Evolutionary conservation across 2,797 vertebrate genomes (phyloP).

Genomic region (Rhynchotus rufescens): DNA sequence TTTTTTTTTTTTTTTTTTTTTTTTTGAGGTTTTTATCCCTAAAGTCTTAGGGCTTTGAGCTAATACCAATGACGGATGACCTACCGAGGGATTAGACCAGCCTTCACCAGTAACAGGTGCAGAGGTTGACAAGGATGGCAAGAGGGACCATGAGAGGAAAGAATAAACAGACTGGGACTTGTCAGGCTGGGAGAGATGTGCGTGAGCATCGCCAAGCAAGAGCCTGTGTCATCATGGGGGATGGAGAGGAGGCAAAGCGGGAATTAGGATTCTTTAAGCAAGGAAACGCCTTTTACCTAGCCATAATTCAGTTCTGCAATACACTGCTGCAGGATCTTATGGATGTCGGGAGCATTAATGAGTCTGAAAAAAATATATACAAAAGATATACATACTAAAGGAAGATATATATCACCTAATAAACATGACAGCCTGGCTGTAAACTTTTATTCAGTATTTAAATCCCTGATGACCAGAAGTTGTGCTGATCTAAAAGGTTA

Average conservation of each 20-base stretch:
- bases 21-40: not conserved
- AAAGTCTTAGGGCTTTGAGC: not conserved
- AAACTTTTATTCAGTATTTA: not conserved
- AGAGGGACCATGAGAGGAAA: not conserved
- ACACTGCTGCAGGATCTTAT: not conserved
- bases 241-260: not conserved
- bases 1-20: too few species aligned
- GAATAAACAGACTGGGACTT: not conserved
- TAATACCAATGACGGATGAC: not conserved
- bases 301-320: not conserved
- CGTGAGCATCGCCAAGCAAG: not conserved
- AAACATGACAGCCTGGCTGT: not conserved
- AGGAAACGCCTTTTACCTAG: not conserved
- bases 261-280: not conserved
- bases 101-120: not conserved
- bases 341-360: not conserved
- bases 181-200: not conserved
- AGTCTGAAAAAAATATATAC: not conserved
- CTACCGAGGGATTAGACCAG: not conserved
- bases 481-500: not conserved
- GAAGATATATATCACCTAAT: not conserved
- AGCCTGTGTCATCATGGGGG: not conserved
- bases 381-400: not conserved
- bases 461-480: not conserved
- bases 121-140: not conserved